Conservation (phyloP, 2,888 invertebrate genomes). For the Heterodera filipjevi region DNA sequence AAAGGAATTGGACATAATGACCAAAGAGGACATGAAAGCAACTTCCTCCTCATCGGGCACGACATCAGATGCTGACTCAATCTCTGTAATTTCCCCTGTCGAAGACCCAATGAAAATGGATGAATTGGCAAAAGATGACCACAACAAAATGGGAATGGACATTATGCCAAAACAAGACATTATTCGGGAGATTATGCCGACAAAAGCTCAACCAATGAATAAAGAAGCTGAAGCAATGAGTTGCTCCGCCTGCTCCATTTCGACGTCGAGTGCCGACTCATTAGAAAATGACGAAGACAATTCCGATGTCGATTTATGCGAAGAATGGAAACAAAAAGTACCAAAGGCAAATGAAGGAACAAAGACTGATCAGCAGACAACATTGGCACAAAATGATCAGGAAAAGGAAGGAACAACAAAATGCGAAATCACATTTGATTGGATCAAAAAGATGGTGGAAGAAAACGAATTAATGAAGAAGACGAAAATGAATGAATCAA, state of each 20-base stretch:
- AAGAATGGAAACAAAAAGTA: neutral
- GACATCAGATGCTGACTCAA: neutral
- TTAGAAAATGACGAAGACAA: neutral
- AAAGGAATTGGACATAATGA: too few species aligned
- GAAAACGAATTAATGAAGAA: neutral
- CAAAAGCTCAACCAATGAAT: neutral
- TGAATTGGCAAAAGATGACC: constrained; percentile 34
- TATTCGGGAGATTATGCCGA: neutral
- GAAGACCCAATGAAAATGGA: neutral
- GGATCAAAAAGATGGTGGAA: neutral
- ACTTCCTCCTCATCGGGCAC: too few species aligned
- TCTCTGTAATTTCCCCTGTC: too few species aligned
- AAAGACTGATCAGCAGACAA: neutral
- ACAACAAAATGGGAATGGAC: too few species aligned
- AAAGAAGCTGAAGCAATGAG: neutral
- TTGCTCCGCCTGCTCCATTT: neutral
- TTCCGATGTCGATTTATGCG: neutral
- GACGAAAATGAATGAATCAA: neutral
- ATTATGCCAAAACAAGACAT: constrained; percentile 35
- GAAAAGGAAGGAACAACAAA: neutral
- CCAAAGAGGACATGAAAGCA: too few species aligned
- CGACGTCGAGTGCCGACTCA: constrained; percentile 16
- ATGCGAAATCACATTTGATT: neutral
- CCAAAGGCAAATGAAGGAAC: neutral
- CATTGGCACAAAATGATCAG: neutral